Conservation (phyloP, 1,140 invertebrate genomes). For the Atta colombica region DNA sequence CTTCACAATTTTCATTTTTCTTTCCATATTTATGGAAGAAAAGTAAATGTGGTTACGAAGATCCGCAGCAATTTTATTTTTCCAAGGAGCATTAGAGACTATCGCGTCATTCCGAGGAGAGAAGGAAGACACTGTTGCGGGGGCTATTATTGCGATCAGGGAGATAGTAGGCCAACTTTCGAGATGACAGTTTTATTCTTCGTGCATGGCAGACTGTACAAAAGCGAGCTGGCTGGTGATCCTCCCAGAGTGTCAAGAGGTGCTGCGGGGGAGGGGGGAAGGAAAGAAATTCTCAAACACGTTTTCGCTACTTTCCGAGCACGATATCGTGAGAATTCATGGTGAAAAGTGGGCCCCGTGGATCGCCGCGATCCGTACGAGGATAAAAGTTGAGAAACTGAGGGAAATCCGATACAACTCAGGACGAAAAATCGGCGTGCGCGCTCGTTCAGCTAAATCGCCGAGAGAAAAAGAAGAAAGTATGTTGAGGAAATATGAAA, state of each 20-base stretch:
- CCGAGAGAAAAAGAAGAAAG: not conserved
- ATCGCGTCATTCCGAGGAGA: slow-evolving; percentile 7
- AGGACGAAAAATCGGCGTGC: slow-evolving; percentile 53
- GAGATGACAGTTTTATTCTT: slow-evolving; percentile 83
- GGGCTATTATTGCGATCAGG: slow-evolving; percentile 72
- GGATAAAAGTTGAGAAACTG: slow-evolving; percentile 67
- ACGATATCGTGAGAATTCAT: slow-evolving; percentile 67
- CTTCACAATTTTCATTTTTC: slow-evolving; percentile 27
- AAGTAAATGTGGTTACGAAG: not conserved
- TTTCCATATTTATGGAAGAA: slow-evolving; percentile 1
- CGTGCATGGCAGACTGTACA: slow-evolving; percentile 72
- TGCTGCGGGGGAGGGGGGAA: not conserved
- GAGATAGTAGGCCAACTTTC: slow-evolving; percentile 85
- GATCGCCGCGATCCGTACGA: slow-evolving; percentile 32
- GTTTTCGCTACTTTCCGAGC: slow-evolving; percentile 71
- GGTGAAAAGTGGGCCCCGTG: slow-evolving; percentile 65
- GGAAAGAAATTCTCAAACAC: slow-evolving; percentile 64
- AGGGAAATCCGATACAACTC: slow-evolving; percentile 47
- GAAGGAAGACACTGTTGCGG: slow-evolving; percentile 53
- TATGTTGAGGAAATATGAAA: not conserved
- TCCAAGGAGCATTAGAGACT: not conserved
- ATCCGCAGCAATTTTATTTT: slow-evolving; percentile 35
- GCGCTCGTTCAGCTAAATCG: slow-evolving; percentile 38
- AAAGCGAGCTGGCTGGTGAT: slow-evolving; percentile 64
- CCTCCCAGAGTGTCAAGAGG: slow-evolving; percentile 31